Percentiles rank a stretch among this genome's conserved stretches.
Conservation (phyloP, 2,888 invertebrate genomes). For the Agriopis aurantiaria region DNA sequence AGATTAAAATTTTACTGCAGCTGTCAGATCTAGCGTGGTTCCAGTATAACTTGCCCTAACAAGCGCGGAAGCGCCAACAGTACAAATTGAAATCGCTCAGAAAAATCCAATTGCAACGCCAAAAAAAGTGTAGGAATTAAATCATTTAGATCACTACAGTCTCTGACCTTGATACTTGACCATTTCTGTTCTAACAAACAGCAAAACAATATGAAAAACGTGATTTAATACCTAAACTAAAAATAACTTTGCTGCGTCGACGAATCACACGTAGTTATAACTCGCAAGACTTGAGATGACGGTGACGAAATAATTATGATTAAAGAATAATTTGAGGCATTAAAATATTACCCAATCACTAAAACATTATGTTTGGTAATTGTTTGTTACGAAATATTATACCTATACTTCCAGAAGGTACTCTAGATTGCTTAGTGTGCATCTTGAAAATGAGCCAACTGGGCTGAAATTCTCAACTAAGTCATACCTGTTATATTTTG, state of each 20-base stretch:
- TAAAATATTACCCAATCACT: conserved; percentile 9
- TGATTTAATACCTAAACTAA: conserved; percentile 14
- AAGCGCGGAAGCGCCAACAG: conserved; percentile 10
- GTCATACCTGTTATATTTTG: background rate
- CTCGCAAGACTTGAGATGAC: conserved; percentile 17
- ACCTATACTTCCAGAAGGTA: conserved; percentile 2
- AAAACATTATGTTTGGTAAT: conserved; percentile 9
- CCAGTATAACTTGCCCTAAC: background rate
- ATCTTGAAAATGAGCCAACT: conserved; percentile 3
- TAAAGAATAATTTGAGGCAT: conserved; percentile 12
- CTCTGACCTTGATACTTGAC: conserved; percentile 19
- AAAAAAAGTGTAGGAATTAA: conserved; percentile 18
- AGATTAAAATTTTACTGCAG: too few species aligned
- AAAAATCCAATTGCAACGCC: conserved; percentile 15
- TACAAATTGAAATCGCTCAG: conserved; percentile 11
- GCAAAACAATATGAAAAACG: conserved; percentile 15
- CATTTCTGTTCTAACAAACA: conserved; percentile 6
- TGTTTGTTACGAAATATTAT: conserved; percentile 11
- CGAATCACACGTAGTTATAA: conserved; percentile 10
- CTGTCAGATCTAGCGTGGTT: too few species aligned
- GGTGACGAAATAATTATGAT: conserved; percentile 19
- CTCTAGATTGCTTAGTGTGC: conserved; percentile 2
- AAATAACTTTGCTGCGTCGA: conserved; percentile 20
- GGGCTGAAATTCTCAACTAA: conserved; percentile 1
- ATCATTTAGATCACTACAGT: conserved; percentile 2